A percentile compares a stretch with the other conserved stretches of the same genome.
Evolutionary conservation across 2,113 vertebrate genomes (phyloP).

Genomic region (Felis chaus): DNA sequence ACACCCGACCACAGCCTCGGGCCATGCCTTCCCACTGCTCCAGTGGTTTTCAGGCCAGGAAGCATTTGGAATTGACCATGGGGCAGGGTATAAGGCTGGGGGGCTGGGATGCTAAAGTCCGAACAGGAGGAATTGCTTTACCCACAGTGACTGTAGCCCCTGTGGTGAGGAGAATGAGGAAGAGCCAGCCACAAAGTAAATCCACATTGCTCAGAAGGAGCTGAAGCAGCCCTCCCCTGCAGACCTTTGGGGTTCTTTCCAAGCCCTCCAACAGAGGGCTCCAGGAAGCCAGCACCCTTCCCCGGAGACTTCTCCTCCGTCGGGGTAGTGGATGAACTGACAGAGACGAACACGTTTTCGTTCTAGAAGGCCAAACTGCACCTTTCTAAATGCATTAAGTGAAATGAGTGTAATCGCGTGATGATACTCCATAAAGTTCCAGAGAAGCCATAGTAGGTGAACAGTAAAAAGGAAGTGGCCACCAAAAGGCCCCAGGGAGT

Average conservation of each 20-base stretch:
- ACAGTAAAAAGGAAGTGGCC: not conserved
- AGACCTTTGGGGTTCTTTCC: not conserved
- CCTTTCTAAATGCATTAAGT: not conserved
- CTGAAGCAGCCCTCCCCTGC: fast-evolving
- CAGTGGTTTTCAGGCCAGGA: not conserved
- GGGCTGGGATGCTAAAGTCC: no score
- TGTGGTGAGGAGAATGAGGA: no score
- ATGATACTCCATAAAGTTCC: not conserved
- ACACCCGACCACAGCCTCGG: fast-evolving
- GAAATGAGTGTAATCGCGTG: not conserved
- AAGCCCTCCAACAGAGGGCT: fast-evolving
- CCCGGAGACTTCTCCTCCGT: not conserved
- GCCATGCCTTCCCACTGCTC: not conserved
- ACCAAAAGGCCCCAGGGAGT: fast-evolving
- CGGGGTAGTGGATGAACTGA: not conserved
- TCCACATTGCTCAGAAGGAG: fast-evolving
- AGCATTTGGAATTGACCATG: not conserved
- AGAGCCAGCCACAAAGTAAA: not conserved
- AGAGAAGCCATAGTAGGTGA: not conserved
- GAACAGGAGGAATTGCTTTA: not conserved
- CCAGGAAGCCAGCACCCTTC: no score
- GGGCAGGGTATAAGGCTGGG: not conserved
- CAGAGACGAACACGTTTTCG: fast-evolving
- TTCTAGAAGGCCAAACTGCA: not conserved
- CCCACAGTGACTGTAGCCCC: no score